phyloP scores from a whole-genome alignment of 2,797 vertebrate species.

The Yasuhikotakia modesta region DNA sequence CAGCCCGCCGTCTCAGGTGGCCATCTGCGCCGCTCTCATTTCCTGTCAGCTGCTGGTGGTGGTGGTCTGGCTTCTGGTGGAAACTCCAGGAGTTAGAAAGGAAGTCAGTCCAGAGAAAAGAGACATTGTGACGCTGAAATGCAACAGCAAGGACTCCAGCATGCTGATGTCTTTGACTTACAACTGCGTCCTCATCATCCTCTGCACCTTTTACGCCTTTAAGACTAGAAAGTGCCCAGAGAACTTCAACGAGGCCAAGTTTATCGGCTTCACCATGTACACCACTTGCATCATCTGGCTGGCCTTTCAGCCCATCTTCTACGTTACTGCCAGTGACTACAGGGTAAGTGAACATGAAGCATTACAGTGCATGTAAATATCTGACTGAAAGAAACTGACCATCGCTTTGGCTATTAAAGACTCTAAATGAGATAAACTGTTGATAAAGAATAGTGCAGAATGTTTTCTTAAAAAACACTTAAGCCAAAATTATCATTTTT shows the following conservation, averaged over 20 bases:
- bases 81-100: conserved; percentile 91
- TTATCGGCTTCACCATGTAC: conserved; percentile 99
- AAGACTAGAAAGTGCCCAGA: conserved; percentile 98
- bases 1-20: conserved; percentile 93
- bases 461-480: not conserved
- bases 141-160: conserved; percentile 92
- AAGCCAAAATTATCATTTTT: not conserved
- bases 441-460: no score
- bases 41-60: conserved; percentile 95
- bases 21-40: conserved; percentile 92
- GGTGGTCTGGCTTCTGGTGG: conserved; percentile 90
- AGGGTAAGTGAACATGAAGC: conserved; percentile 80
- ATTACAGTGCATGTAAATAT: not conserved
- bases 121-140: conserved; percentile 93
- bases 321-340: conserved; percentile 97
- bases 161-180: conserved; percentile 96
- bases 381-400: not conserved
- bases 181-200: conserved; percentile 93
- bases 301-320: conserved; percentile 98
- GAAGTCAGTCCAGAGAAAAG: conserved; percentile 89
- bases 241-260: conserved; percentile 99
- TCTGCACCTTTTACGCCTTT: conserved; percentile 98
- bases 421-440: no score
- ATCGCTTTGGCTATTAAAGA: no score
- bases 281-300: conserved; percentile 99